Base-by-base conservation (phyloP, 2,888 invertebrate species). In the Drosophila rubida region DNA sequence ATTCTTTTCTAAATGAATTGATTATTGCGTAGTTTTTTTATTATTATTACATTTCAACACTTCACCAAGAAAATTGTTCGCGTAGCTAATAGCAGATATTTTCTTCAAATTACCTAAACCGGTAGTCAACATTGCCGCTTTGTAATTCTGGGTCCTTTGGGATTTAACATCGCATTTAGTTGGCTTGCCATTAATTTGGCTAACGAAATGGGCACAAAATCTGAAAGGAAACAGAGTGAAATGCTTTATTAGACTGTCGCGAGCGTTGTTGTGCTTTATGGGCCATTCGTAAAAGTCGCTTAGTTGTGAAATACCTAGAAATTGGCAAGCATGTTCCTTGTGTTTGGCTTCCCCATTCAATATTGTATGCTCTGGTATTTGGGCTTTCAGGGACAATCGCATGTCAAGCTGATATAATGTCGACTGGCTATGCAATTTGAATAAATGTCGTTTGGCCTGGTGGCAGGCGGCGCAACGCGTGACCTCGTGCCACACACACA, bases 321-420 rank as follows among this genome's bases (percentile, higher is more conserved):
- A 41, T 55, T 14, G 39, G 5, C 16, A 9, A 32, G 39, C 45
- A 16, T 35, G 16, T 57, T 35, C 42, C 23, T 45, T 41, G 13
- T 30, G 9, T 30, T 30, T 23, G 23, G 23, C 3, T 5, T 23
- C 11, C 11, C 14, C 39, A 61, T 49, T 61, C 32, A 14, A 58
- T 66, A 32, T 66, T 55, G 51, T n/a, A 27, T 46, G 45, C 19
- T 44, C 14, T 58, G 22, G 44, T 50, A 50, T 58, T 74, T 68
- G 9, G 57, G 39, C 44, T 53, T 23, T 44, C 16, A 9, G 39
- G 66, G 42, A 55, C 14, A 72, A 65, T 82, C 61, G 82, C 82
- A 78, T 82, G 82, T 82, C 86, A 65, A 67, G 63, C 67, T 46
- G 72, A 73, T 65, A 82, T 87, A 79, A 87, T 66, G 70, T 54